Percentiles rank a stretch among this genome's conserved stretches.
phyloP scores from a whole-genome alignment of 1,140 invertebrate genomes.

The Dendrolimus kikuchii region DNA sequence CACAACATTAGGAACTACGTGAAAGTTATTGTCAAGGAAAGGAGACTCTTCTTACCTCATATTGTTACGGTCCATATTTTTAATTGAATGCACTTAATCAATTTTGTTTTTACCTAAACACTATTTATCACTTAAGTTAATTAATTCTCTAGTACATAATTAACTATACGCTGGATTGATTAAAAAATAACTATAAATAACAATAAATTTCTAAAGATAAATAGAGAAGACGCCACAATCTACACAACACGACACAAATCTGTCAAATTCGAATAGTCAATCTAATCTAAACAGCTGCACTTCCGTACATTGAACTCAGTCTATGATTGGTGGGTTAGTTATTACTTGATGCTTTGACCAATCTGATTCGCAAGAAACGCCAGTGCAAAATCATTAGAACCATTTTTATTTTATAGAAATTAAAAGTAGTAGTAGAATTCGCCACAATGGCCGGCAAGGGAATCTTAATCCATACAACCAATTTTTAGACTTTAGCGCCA shows the following conservation, averaged over 20 bases:
- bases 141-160: conserved; percentile 35
- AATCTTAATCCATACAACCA: too few species aligned
- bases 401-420: neutral
- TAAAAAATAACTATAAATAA: conserved; percentile 28
- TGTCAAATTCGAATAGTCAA: conserved; percentile 14
- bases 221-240: conserved; percentile 41
- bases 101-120: conserved; percentile 9
- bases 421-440: too few species aligned
- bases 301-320: conserved; percentile 18
- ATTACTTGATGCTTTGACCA: conserved; percentile 8
- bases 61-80: conserved; percentile 54
- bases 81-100: conserved; percentile 5
- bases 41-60: conserved; percentile 38
- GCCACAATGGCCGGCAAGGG: too few species aligned
- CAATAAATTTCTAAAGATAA: conserved; percentile 40
- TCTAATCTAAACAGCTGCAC: conserved; percentile 24
- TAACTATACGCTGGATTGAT: conserved; percentile 24
- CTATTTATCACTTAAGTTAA: conserved; percentile 25
- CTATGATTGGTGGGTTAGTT: conserved; percentile 12
- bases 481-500: too few species aligned
- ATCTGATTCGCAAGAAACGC: conserved; percentile 3
- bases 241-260: conserved; percentile 29
- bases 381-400: conserved; percentile 6
- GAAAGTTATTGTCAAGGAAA: too few species aligned
- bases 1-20: too few species aligned